phyloP scores from a whole-genome alignment of 2,113 vertebrate genomes.

The Silurus meridionalis region DNA sequence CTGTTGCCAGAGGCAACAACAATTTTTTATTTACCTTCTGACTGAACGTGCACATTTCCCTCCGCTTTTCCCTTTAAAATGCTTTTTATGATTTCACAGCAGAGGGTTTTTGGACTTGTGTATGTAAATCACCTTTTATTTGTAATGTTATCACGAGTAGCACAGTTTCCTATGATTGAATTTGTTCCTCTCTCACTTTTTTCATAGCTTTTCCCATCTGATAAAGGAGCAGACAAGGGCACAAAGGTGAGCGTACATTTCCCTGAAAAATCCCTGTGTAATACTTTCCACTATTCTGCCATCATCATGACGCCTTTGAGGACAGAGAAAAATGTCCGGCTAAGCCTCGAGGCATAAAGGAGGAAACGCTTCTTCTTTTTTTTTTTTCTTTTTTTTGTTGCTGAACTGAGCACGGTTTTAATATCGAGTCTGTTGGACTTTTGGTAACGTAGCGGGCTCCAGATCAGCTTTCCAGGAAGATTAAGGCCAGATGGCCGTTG shows the following conservation, averaged over 20 bases:
- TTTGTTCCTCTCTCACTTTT: conserved; percentile 61
- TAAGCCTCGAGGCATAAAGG: background rate
- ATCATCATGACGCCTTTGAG: background rate
- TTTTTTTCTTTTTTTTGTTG: background rate
- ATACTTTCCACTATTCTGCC: conserved; percentile 8
- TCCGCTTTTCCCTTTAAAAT: background rate
- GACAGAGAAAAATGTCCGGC: background rate
- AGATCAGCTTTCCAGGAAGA: conserved; percentile 13
- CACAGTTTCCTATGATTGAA: conserved; percentile 69
- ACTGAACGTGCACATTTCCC: background rate
- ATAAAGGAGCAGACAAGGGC: conserved; percentile 92
- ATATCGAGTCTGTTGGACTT: background rate
- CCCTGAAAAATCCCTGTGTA: conserved; percentile 25
- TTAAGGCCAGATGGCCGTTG: conserved; percentile 29
- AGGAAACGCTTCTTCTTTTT: background rate
- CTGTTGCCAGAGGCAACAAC: conserved; percentile 28
- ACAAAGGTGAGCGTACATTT: conserved; percentile 81
- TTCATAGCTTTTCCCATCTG: conserved; percentile 88
- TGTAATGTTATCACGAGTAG: background rate
- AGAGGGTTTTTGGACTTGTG: too few relatives aligned
- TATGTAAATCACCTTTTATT: background rate
- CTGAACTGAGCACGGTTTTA: conserved; percentile 10
- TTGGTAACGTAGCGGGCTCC: conserved; percentile 5
- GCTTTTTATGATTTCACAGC: background rate
- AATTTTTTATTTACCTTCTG: background rate